Base-by-base conservation (phyloP, 2,113 vertebrate species). In the Mormyrus lacerda region DNA sequence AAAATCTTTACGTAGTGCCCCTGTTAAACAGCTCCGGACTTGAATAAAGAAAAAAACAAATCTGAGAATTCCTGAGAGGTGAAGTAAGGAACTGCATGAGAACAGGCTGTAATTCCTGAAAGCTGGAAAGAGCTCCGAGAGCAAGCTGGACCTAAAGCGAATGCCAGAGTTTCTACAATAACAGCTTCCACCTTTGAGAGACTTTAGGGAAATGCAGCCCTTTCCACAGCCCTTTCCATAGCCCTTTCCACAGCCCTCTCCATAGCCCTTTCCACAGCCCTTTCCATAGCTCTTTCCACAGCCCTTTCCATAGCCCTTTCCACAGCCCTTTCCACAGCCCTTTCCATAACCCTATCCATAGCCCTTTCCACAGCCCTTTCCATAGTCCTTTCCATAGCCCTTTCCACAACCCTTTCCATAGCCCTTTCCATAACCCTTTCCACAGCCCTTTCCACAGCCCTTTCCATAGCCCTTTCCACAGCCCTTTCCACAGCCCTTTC, bases 51-150 rank as follows among this genome's bases (percentile, higher is more conserved):
- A 47, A 79, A 88, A 48, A 88, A 69, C 87, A 27, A 88, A 88
- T 73, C n/a, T 73, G 39, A 31, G 44, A 69, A 88, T 88, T 88
- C 87, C 87, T 69, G 35, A 69, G 58, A 10, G 61, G 24, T 88
- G 87, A 88, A 48, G 87, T 88, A 88, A 88, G 58, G n/a, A n/a
- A 31, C 87, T 69, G 42, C 44, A 48, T 45, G 87, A 47, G 87
- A 88, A 58, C 39, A 45, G 87, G 42, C 55, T 88, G 42, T 88
- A 69, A 73, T 69, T 88, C 58, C 87, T 85, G 44, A 47, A 85
- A 85, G 47, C 47, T 50, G 47, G 24, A 50, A 50, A 50, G 24
- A 47, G 45, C 45, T 50, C 10, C 24, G 2, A 24, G 47, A 85
- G n/a, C 44, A 24, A 85, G 10, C n/a, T 50, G 83, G 83, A 85